Evolutionary conservation across 2,113 vertebrate genomes (phyloP).

Genomic region (Callocephalon fimbriatum): DNA sequence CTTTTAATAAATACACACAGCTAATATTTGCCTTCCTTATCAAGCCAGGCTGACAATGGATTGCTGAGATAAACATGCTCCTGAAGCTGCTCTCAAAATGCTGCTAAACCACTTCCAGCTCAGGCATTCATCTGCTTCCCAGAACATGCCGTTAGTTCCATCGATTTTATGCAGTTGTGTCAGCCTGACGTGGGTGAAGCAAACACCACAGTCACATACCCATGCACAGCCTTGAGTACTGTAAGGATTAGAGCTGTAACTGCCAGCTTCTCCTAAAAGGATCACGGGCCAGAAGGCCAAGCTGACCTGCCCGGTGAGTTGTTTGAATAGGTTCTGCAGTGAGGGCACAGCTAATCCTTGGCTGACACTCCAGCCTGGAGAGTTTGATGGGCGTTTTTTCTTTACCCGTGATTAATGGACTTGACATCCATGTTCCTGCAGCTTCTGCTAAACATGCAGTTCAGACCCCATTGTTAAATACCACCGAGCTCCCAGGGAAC

Average conservation of each 20-base stretch:
- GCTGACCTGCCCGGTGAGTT: constrained; percentile 70
- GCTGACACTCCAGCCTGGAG: constrained; percentile 68
- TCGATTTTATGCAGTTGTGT: not conserved
- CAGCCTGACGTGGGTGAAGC: constrained; percentile 28
- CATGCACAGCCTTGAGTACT: constrained; percentile 6
- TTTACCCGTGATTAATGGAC: constrained; percentile 80
- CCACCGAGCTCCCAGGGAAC: constrained; percentile 78
- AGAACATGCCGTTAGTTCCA: constrained; percentile 9
- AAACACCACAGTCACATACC: constrained; percentile 7
- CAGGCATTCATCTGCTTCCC: constrained; percentile 21
- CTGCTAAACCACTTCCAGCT: constrained; percentile 44
- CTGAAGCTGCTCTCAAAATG: constrained; percentile 26
- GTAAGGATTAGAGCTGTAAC: constrained; percentile 56
- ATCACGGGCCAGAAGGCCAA: constrained; percentile 66
- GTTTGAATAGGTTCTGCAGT: constrained; percentile 74
- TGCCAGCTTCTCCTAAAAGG: constrained; percentile 53
- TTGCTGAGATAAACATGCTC: constrained; percentile 7
- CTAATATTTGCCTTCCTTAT: constrained; percentile 11
- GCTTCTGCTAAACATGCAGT: constrained; percentile 72
- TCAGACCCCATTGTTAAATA: constrained; percentile 78
- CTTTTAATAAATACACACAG: not conserved
- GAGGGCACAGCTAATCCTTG: constrained; percentile 69
- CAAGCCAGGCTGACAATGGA: not conserved
- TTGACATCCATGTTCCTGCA: constrained; percentile 78
- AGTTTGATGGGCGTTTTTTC: constrained; percentile 36